These are phyloP conservation scores for Limnephilus rhombicus DNA, from an alignment of 2,888 invertebrate genomes.

Conservation along the genomic window DNA sequence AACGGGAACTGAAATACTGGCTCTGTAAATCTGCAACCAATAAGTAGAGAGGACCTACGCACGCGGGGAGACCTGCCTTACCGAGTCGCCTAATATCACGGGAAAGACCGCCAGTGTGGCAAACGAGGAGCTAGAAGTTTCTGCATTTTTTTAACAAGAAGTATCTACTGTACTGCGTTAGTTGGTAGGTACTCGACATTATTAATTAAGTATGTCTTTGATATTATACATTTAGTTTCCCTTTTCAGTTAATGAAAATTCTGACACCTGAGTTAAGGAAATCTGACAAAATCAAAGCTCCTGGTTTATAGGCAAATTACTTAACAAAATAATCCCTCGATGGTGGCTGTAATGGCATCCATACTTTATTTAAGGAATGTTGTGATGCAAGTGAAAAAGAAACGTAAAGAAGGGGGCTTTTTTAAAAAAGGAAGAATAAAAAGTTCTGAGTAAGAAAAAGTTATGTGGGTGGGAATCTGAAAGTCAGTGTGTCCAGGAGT, in stretches of 20 bases:
- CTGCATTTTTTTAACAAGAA: too few relatives aligned
- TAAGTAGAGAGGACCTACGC: background rate
- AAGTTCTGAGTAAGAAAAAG: too few relatives aligned
- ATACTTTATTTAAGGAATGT: background rate
- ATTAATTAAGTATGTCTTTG: too few relatives aligned
- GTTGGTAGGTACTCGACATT: too few relatives aligned
- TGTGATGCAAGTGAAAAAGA: background rate
- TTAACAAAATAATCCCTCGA: background rate
- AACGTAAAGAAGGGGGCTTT: too few relatives aligned
- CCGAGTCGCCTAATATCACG: background rate
- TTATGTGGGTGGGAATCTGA: too few relatives aligned
- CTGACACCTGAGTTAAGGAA: background rate
- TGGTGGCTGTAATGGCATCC: too few relatives aligned
- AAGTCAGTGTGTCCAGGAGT: too few relatives aligned
- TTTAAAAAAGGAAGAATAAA: too few relatives aligned
- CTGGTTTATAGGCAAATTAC: background rate
- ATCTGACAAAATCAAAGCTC: background rate
- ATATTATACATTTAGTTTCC: background rate
- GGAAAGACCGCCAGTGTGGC: background rate
- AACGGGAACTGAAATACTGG: conserved; percentile 54
- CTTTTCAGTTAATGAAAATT: background rate
- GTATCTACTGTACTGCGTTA: background rate
- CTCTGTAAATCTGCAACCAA: conserved; percentile 16
- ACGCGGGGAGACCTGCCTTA: background rate
- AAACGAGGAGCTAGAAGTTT: background rate